Evolutionary conservation across 2,888 invertebrate genomes (phyloP).

Genomic region (Oscheius myriophilus): DNA sequence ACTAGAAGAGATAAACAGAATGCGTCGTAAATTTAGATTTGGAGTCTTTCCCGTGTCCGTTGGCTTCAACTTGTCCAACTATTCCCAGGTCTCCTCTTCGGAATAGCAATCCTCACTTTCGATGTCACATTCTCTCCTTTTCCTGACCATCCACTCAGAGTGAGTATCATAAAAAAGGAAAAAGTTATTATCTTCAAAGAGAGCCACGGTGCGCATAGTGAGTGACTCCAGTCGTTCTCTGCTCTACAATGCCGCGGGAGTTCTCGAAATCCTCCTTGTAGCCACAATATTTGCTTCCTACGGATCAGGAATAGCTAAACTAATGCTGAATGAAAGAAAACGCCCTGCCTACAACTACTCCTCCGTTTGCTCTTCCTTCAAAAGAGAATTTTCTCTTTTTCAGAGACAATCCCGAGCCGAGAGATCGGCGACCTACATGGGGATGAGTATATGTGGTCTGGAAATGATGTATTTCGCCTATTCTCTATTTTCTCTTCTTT

Average conservation of each 20-base stretch:
- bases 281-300: not conserved
- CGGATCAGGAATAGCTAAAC: not conserved
- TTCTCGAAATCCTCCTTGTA: not conserved
- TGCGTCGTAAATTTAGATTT: not conserved
- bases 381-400: not conserved
- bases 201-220: not conserved
- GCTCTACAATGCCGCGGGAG: conserved; percentile 14
- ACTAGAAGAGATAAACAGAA: not conserved
- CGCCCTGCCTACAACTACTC: not conserved
- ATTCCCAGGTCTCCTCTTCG: conserved; percentile 5
- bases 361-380: too few relatives aligned
- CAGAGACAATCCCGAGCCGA: conserved; percentile 12
- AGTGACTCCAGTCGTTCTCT: not conserved
- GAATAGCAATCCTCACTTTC: not conserved
- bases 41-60: not conserved
- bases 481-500: conserved; percentile 7
- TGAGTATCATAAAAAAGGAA: not conserved
- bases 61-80: conserved; percentile 2
- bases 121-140: not conserved
- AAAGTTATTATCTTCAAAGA: not conserved
- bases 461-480: conserved; percentile 9
- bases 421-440: conserved; percentile 15
- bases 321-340: not conserved
- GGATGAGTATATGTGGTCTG: conserved; percentile 8
- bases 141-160: not conserved